Evolutionary conservation across 2,113 vertebrate genomes (phyloP).

Genomic region (Heterotilapia buettikoferi): DNA sequence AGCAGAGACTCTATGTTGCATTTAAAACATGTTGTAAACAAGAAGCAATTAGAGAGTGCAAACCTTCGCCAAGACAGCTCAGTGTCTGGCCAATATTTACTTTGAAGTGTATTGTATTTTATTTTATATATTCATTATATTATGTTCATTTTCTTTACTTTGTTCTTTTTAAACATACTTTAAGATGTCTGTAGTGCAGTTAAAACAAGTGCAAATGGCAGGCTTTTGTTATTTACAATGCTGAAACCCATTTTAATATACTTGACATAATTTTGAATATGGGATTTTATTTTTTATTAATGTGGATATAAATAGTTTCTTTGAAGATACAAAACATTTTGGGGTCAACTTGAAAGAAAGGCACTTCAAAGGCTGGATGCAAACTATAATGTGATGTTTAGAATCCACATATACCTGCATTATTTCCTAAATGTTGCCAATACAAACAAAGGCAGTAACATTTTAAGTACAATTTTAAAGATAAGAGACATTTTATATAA

Average conservation of each 20-base stretch:
- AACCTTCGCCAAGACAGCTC: not conserved
- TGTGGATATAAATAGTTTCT: not conserved
- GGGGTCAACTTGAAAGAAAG: fast-evolving
- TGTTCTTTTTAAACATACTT: not conserved
- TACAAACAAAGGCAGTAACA: not conserved
- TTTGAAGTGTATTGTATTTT: not conserved
- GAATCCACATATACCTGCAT: not conserved
- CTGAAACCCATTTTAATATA: not conserved
- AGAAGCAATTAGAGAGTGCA: not conserved
- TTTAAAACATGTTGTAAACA: not conserved
- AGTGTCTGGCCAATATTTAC: not conserved
- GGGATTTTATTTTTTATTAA: not conserved
- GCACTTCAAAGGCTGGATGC: not conserved
- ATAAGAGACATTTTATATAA: not conserved
- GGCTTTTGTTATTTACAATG: not conserved
- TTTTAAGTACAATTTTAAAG: not conserved
- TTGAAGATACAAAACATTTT: not conserved
- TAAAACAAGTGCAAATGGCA: not conserved
- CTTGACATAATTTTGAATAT: not conserved
- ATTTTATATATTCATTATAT: not conserved
- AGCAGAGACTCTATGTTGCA: not conserved
- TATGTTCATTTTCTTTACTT: not conserved
- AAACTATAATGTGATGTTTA: not conserved
- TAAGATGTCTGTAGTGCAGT: not conserved
- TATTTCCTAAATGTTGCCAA: not conserved